Conservation (phyloP, 2,888 invertebrate genomes). For the Pheosia gnoma region DNA sequence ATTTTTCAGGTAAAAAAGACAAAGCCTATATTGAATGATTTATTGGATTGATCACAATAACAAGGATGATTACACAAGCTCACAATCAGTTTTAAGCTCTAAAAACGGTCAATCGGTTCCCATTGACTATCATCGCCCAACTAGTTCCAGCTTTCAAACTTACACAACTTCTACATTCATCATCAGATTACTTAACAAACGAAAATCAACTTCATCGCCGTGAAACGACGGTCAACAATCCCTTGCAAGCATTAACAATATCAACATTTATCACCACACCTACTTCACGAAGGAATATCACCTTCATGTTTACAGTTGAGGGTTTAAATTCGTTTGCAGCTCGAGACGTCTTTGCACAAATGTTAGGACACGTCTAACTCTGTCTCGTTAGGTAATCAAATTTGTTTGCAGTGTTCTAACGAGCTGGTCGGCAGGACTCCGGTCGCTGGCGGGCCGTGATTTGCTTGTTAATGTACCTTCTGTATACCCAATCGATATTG, state of each 20-base stretch:
- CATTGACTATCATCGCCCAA: not conserved
- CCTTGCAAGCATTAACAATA: not conserved
- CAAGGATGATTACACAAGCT: not conserved
- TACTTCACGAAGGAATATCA: constrained; percentile 14
- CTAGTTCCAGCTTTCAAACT: too few species aligned
- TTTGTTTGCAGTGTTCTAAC: constrained; percentile 76
- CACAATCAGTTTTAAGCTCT: not conserved
- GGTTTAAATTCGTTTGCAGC: constrained; percentile 25
- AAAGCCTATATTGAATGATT: too few species aligned
- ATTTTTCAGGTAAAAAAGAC: too few species aligned
- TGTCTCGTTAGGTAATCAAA: constrained; percentile 77
- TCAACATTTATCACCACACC: not conserved
- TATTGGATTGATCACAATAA: too few species aligned
- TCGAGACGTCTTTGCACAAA: constrained; percentile 32
- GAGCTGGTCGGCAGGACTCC: constrained; percentile 56
- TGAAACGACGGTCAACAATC: not conserved
- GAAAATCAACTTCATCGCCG: not conserved
- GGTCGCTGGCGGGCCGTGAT: constrained; percentile 52
- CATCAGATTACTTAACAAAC: not conserved
- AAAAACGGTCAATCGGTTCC: not conserved
- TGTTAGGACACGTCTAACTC: constrained; percentile 48
- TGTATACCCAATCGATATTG: constrained; percentile 40
- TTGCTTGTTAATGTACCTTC: constrained; percentile 54
- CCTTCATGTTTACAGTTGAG: constrained; percentile 18
- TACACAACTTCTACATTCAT: not conserved